These are phyloP conservation scores for Bombylius major DNA, from an alignment of 2,888 invertebrate genomes.

Conservation along the genomic window DNA sequence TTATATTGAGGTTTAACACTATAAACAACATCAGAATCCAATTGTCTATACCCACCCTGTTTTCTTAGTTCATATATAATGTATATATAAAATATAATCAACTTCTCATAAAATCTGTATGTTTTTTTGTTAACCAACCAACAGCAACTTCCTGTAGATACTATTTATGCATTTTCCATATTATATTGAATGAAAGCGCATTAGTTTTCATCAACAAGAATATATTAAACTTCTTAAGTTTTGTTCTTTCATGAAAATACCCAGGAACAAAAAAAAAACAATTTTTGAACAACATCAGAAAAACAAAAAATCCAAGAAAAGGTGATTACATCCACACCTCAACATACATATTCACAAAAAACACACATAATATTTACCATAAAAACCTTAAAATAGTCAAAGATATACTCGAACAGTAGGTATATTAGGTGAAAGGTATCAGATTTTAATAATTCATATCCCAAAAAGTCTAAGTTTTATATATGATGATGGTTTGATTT, in stretches of 20 bases:
- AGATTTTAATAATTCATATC: slow-evolving; percentile 8
- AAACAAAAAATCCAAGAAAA: not conserved
- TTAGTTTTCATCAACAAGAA: slow-evolving; percentile 5
- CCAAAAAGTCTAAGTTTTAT: not conserved
- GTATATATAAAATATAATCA: not conserved
- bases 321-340: not conserved
- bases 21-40: not conserved
- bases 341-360: not conserved
- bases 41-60: not conserved
- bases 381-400: too few relatives aligned
- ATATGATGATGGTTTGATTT: not conserved
- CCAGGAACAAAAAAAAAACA: too few relatives aligned
- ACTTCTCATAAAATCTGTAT: not conserved
- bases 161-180: not conserved
- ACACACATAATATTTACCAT: too few relatives aligned
- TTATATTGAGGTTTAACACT: not conserved
- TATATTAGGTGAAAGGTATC: slow-evolving; percentile 2
- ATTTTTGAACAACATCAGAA: too few relatives aligned
- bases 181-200: slow-evolving; percentile 4
- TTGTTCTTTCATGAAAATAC: not conserved
- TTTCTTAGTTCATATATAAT: not conserved
- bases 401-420: too few relatives aligned
- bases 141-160: not conserved
- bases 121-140: not conserved
- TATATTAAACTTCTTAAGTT: not conserved